These are phyloP conservation scores for Stictonetta naevosa DNA, from an alignment of 2,113 vertebrate species.

Conservation along the genomic window DNA sequence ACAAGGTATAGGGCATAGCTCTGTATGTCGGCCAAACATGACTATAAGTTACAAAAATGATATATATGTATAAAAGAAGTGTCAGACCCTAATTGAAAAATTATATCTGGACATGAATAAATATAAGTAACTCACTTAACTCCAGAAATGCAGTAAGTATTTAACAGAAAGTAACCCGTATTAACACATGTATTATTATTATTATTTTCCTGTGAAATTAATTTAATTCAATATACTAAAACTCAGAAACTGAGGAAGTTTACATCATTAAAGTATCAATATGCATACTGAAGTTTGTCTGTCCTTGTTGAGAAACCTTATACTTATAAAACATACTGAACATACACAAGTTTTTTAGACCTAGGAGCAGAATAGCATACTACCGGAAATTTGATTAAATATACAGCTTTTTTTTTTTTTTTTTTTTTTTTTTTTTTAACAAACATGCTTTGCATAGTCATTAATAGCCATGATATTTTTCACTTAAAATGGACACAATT, in stretches of 20 bases:
- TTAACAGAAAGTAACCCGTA: slow-evolving; percentile 30
- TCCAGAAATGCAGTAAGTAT: slow-evolving; percentile 10
- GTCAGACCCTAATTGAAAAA: slow-evolving; percentile 70
- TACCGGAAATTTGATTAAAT: neutral
- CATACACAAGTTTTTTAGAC: neutral
- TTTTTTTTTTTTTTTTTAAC: neutral
- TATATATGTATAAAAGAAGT: slow-evolving; percentile 72
- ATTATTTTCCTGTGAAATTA: neutral
- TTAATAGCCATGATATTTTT: neutral
- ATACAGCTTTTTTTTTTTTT: neutral
- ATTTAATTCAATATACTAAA: slow-evolving; percentile 27
- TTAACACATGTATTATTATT: neutral
- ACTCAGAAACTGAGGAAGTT: neutral
- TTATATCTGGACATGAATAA: slow-evolving; percentile 51
- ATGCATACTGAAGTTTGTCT: neutral
- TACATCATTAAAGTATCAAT: neutral
- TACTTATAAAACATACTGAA: neutral
- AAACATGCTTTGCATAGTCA: neutral
- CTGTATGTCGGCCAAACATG: slow-evolving; percentile 65
- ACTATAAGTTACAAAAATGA: slow-evolving; percentile 68
- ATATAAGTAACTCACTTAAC: slow-evolving; percentile 47
- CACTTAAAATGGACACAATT: neutral
- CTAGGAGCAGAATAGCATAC: neutral
- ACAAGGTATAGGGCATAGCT: slow-evolving; percentile 67
- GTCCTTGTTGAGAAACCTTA: neutral